These are phyloP conservation scores for Caenorhabditis sinica DNA, from an alignment of 2,888 invertebrate genomes.

Conservation along the genomic window DNA sequence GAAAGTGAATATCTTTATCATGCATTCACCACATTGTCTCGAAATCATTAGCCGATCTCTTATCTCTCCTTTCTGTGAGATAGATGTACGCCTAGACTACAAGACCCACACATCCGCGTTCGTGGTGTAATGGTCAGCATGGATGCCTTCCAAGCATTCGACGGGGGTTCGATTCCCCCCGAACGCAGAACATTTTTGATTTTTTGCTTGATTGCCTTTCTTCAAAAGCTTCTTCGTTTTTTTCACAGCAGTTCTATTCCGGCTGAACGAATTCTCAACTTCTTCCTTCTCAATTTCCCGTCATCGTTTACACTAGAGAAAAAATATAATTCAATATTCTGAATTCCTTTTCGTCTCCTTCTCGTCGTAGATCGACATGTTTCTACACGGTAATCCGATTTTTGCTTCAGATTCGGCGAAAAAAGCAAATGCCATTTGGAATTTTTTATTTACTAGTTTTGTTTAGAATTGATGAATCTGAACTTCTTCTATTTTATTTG, in stretches of 20 bases:
- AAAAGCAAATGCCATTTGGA: slow-evolving; percentile 10
- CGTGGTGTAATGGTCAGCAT: slow-evolving; percentile 79
- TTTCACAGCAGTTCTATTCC: slow-evolving; percentile 13
- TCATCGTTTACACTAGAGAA: slow-evolving; percentile 25
- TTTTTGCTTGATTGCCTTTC: slow-evolving; percentile 8
- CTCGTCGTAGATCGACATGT: slow-evolving; percentile 17
- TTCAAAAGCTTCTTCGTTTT: not conserved
- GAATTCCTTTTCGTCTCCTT: not conserved
- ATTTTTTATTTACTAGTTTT: not conserved
- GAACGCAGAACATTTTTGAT: slow-evolving; percentile 63
- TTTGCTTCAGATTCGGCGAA: slow-evolving; percentile 5
- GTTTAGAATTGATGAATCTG: not conserved
- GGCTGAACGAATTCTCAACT: slow-evolving; percentile 25
- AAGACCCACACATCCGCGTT: slow-evolving; percentile 70
- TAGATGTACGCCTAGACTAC: slow-evolving; percentile 76
- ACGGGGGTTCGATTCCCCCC: slow-evolving; percentile 77
- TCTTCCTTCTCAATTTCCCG: slow-evolving; percentile 21
- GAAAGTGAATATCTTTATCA: too few species aligned
- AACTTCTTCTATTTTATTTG: not conserved
- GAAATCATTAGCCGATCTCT: too few species aligned
- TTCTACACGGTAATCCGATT: slow-evolving; percentile 29
- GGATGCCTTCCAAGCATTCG: slow-evolving; percentile 79
- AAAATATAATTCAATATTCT: slow-evolving; percentile 41
- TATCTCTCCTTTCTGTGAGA: too few species aligned
- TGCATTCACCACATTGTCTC: too few species aligned